These are phyloP conservation scores for Urophycis tenuis DNA, from an alignment of 2,797 vertebrate genomes.

Conservation along the genomic window DNA sequence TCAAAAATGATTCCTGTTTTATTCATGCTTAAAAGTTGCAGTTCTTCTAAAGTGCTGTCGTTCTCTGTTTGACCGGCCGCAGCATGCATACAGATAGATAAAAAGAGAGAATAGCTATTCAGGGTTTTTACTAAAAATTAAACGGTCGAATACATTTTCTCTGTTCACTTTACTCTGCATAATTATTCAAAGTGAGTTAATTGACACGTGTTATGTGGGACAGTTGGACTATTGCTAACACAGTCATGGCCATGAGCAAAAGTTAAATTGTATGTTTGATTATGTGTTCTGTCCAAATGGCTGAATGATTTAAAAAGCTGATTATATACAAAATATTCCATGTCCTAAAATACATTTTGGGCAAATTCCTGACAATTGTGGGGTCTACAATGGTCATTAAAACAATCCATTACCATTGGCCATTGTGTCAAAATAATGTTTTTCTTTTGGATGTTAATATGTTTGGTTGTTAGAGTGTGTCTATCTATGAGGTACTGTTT, in stretches of 20 bases:
- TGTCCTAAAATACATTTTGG: not conserved
- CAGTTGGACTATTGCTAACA: too few relatives aligned
- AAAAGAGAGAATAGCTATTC: not conserved
- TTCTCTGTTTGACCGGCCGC: too few relatives aligned
- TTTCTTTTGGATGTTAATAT: not conserved
- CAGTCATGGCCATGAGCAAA: too few relatives aligned
- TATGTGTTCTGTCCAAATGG: not conserved
- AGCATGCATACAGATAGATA: not conserved
- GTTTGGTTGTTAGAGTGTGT: not conserved
- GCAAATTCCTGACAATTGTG: not conserved
- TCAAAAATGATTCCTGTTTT: too few relatives aligned
- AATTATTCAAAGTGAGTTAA: not conserved
- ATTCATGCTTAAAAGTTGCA: too few relatives aligned
- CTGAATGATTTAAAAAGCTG: not conserved
- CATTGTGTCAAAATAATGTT: too few relatives aligned
- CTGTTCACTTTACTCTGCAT: not conserved
- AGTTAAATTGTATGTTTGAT: too few relatives aligned
- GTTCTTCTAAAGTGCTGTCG: too few relatives aligned
- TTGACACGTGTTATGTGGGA: not conserved
- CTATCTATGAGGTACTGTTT: too few relatives aligned
- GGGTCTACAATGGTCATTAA: too few relatives aligned
- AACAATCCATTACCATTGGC: not conserved
- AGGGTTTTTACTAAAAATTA: too few relatives aligned
- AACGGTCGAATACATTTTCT: too few relatives aligned
- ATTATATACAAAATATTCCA: not conserved